Evolutionary conservation across 2,113 vertebrate species (phyloP), one percentile per base, ranked within the genome.

Genomic region (Crotalus horridus): DNA sequence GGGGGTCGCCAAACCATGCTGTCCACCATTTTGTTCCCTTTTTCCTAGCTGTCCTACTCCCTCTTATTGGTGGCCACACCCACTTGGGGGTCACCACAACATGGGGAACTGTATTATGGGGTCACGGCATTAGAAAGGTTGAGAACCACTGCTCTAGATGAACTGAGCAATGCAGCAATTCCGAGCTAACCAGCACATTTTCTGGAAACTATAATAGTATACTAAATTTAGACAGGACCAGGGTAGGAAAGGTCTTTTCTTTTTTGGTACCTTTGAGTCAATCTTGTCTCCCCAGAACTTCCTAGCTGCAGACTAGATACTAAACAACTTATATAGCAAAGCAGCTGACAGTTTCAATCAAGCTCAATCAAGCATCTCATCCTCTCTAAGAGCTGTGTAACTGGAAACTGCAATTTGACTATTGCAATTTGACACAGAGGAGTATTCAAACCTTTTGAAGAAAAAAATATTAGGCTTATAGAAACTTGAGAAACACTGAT

Each of bases 401-500:
- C 88, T 20, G 0, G 1, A 55, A 69, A 43, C 1, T 56, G 4
- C 56, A 39, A 39, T 39, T 46, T 48, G 0, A 4, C 8, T 81
- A 5, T 12, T 48, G 15, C 51, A 1, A 85, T 54, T 20, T 46
- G 46, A 20, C 43, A 23, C 7, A 24, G 24, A 10, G 12, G 24
- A 0, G 1, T 5, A 46, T 56, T 51, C 56, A n/a, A 53, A 29
- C 8, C 24, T 13, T 91, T 86, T 2, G 64, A 10, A 3, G 1
- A 17, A 0, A 2, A 15, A 85, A 29, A 46, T 55, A 20, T 20
- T 0, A 90, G 17, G 43, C 23, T n/a, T 26, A 56, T 39, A 10
- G 0, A 24, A 51, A 2, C 0, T 1, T 3, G 0, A 61, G 2
- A 33, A 29, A 15, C 0, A 9, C 8, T 0, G 9, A 21, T 24